Evolutionary conservation across 2,888 invertebrate genomes (phyloP), one percentile per base, ranked within the genome.

Genomic region (Apamea monoglypha): DNA sequence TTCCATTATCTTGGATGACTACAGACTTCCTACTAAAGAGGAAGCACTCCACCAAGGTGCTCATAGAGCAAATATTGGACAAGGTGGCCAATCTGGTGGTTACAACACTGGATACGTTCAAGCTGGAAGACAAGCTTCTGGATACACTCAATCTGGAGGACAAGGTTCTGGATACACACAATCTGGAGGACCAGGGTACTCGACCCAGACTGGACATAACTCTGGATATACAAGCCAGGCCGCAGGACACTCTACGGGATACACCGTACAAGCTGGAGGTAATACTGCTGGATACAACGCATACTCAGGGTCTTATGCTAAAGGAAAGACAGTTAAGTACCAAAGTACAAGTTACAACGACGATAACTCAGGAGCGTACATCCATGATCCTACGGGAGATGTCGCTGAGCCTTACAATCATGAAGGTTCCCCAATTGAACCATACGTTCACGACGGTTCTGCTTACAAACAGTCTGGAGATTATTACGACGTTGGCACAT

Each of bases 331-430:
- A 25, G 70, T 74, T 72, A 90, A 91, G 63, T 93, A 93, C 73
- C 91, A 94, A 86, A 92, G 88, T 61, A 85, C 83, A 53, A 91
- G 87, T 81, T 92, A 92, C 75, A 92, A 95, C n/a, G 91, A 91
- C 50, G 94, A 95, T 61, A 91, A 94, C 74, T 94, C 96, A 29
- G 97, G 97, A n/a, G 94, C 94, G 3, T 97, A 97, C 86, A 92
- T 96, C 6, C 97, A 97, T 84, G 97, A 97, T 85, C 95, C 96
- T 81, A 91, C 96, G 7, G 97, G 97, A 53, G 97, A 97, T 80
- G 92, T 94, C 63, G 96, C 96, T 3, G 94, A 93, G 78, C 96
- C 96, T 32, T 97, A 97, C 87, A 94, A 91, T 80, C 97, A 97
- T 82, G 87, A 93, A n/a, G 94, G 92, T 53, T 93, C 95, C 0